Evolutionary conservation across 2,888 invertebrate species (phyloP).

Genomic region (Drosophila tripunctata): DNA sequence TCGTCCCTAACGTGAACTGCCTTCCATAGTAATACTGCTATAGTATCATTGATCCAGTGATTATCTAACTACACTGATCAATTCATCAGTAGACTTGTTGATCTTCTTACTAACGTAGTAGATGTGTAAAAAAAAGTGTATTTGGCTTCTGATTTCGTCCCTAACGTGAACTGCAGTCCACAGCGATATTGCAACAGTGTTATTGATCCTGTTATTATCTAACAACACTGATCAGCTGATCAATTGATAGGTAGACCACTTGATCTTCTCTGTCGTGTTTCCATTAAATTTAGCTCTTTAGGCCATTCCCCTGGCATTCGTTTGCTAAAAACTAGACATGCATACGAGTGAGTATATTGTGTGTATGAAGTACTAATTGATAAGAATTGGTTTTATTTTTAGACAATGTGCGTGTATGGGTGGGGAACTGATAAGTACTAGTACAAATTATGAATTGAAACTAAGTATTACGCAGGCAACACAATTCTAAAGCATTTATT

Average conservation of each 20-base stretch:
- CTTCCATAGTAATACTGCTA: no score
- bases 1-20: no score
- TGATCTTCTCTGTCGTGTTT: constrained; percentile 8
- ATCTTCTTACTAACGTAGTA: no score
- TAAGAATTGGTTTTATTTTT: constrained; percentile 62
- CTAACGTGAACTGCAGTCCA: no score
- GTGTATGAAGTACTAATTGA: constrained; percentile 29
- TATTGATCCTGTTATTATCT: background rate
- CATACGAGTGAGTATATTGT: no score
- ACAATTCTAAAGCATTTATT: background rate
- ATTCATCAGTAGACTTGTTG: no score
- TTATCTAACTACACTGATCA: no score
- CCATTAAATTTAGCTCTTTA: background rate
- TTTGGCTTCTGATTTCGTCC: no score
- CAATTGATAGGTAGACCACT: constrained; percentile 6
- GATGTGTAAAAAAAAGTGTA: no score
- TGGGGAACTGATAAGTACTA: constrained; percentile 51
- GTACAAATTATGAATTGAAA: constrained; percentile 29
- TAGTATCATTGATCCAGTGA: no score
- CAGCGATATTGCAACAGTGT: no score
- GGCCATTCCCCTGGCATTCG: constrained; percentile 4
- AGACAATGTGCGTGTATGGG: constrained; percentile 21
- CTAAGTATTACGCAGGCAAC: constrained; percentile 9
- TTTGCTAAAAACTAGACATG: no score
- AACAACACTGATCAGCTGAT: background rate